These are phyloP conservation scores for Chelonus formosanus DNA, from an alignment of 2,888 invertebrate species.

Conservation along the genomic window DNA sequence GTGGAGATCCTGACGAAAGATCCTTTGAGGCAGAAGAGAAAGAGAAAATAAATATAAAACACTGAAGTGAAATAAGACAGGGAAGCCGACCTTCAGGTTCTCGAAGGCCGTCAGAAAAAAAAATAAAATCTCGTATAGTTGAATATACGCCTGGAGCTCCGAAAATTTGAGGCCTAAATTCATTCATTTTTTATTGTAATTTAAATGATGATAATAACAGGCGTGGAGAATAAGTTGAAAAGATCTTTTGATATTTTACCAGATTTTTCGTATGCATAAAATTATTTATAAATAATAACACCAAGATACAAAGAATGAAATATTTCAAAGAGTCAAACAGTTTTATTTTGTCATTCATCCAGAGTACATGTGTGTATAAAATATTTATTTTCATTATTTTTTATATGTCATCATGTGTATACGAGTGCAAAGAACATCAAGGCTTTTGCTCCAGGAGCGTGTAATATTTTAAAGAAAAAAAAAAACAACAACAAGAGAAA, in stretches of 20 bases:
- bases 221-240: not conserved
- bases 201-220: not conserved
- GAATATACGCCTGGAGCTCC: constrained; percentile 5
- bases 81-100: constrained; percentile 20
- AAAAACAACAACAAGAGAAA: not conserved
- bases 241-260: not conserved
- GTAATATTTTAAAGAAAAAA: constrained; percentile 4
- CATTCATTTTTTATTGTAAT: not conserved
- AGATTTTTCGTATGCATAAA: too few relatives aligned
- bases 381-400: not conserved
- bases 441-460: not conserved
- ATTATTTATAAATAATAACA: too few relatives aligned
- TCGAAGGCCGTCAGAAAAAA: constrained; percentile 20
- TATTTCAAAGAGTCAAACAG: too few relatives aligned
- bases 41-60: constrained; percentile 7
- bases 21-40: constrained; percentile 20
- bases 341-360: too few relatives aligned
- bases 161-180: constrained; percentile 15
- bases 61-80: constrained; percentile 12
- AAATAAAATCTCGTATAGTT: constrained; percentile 6
- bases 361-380: too few relatives aligned
- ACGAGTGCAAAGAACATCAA: not conserved
- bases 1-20: constrained; percentile 9
- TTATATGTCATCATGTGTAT: not conserved
- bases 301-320: too few relatives aligned